Conservation (phyloP, 2,888 invertebrate genomes). For the Exephanes ischioxanthus region DNA sequence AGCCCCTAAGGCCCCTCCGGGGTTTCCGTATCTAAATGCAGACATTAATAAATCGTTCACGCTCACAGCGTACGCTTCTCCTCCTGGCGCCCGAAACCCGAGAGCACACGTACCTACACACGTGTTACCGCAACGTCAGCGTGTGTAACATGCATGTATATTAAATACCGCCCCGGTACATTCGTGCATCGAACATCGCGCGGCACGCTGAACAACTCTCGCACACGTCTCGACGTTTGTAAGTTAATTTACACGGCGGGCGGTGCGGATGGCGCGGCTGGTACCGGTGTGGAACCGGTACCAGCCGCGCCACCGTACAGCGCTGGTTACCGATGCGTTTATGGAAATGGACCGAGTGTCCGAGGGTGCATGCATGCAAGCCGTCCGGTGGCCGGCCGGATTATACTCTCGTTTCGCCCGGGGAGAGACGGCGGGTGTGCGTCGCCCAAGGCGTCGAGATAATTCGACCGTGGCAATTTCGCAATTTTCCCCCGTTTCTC, state of each 20-base stretch:
- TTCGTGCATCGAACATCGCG: slow-evolving; percentile 18
- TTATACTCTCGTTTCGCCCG: slow-evolving; percentile 16
- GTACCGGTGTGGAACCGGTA: slow-evolving; percentile 53
- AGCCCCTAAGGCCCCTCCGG: slow-evolving; percentile 73
- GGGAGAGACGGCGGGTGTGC: slow-evolving; percentile 15
- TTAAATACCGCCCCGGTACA: not conserved
- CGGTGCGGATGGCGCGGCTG: slow-evolving; percentile 41
- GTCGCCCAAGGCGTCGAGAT: slow-evolving; percentile 68
- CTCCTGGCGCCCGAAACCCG: slow-evolving; percentile 58
- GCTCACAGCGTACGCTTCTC: slow-evolving; percentile 61
- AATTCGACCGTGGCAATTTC: slow-evolving; percentile 68
- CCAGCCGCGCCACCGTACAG: not conserved
- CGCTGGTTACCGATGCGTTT: slow-evolving; percentile 77
- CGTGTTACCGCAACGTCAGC: slow-evolving; percentile 4
- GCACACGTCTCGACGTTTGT: slow-evolving; percentile 66
- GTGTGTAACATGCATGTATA: slow-evolving; percentile 24
- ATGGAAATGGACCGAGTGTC: slow-evolving; percentile 80
- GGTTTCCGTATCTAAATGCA: slow-evolving; percentile 80
- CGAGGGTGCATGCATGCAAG: slow-evolving; percentile 75
- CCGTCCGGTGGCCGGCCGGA: slow-evolving; percentile 68
- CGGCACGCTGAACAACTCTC: slow-evolving; percentile 56
- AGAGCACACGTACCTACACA: slow-evolving; percentile 56
- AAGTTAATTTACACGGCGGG: slow-evolving; percentile 77
- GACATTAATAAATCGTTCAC: slow-evolving; percentile 81
- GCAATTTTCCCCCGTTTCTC: slow-evolving; percentile 63